Evolutionary conservation across 2,797 vertebrate genomes (phyloP).

Genomic region (Hipposideros larvatus): DNA sequence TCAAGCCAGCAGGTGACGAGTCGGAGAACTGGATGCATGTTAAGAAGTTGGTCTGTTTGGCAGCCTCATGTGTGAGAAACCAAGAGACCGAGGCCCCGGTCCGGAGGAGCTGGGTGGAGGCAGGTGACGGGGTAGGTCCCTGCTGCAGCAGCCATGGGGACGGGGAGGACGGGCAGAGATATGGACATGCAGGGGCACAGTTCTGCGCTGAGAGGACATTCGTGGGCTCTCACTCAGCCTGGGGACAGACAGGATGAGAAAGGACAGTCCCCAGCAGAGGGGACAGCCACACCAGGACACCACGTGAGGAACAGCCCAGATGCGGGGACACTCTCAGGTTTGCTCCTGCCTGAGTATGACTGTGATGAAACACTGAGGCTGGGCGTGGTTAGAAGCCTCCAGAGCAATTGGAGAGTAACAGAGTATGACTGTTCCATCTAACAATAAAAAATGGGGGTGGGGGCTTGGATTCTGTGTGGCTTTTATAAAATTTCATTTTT

Average conservation of each 20-base stretch:
- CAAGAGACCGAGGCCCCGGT: too few species aligned
- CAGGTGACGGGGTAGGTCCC: background rate
- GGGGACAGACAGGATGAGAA: background rate
- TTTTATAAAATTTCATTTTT: constrained; percentile 1
- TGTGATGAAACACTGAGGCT: background rate
- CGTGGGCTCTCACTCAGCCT: too few species aligned
- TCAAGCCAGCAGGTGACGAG: too few species aligned
- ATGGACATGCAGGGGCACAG: too few species aligned
- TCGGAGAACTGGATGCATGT: too few species aligned
- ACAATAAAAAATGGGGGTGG: too few species aligned
- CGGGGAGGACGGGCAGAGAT: background rate
- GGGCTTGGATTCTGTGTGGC: background rate
- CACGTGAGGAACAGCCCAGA: background rate
- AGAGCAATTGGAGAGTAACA: too few species aligned
- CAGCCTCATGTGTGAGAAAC: too few species aligned
- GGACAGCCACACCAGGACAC: background rate
- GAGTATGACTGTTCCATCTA: too few species aligned
- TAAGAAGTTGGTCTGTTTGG: too few species aligned
- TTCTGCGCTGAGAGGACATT: background rate
- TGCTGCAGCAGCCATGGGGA: background rate
- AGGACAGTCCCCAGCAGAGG: background rate
- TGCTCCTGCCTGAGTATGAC: background rate
- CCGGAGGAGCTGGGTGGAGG: too few species aligned
- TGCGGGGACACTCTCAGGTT: fast-evolving
- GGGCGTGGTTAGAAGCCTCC: too few species aligned